A percentile compares a stretch with the other conserved stretches of the same genome.
These are phyloP conservation scores for Andricus grossulariae DNA, from an alignment of 1,140 invertebrate genomes.

Conservation along the genomic window DNA sequence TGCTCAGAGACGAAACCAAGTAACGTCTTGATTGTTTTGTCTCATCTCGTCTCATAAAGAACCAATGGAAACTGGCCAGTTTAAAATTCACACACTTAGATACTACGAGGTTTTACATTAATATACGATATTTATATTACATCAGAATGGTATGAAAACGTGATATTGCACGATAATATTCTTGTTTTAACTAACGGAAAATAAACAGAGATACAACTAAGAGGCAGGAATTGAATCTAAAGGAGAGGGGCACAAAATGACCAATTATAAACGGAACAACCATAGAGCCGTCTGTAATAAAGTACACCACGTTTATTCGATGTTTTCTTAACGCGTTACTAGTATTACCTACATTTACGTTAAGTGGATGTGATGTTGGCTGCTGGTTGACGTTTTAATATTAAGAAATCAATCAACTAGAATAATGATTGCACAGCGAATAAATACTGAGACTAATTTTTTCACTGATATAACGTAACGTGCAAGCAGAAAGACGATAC, in stretches of 20 bases:
- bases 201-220: too few relatives aligned
- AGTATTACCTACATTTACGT: conserved; percentile 62
- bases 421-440: conserved; percentile 58
- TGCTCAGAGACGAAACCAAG: too few relatives aligned
- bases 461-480: conserved; percentile 19
- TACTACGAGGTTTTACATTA: too few relatives aligned
- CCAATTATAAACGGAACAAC: conserved; percentile 57
- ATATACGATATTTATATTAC: too few relatives aligned
- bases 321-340: conserved; percentile 65
- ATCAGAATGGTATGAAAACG: too few relatives aligned
- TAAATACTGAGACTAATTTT: conserved; percentile 53
- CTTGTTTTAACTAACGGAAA: too few relatives aligned
- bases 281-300: conserved; percentile 65
- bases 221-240: not conserved
- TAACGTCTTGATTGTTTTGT: too few relatives aligned
- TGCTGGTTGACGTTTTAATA: conserved; percentile 65
- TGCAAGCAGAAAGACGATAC: not conserved
- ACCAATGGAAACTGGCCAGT: too few relatives aligned
- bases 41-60: too few relatives aligned
- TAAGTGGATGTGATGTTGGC: conserved; percentile 70
- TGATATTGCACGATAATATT: too few relatives aligned
- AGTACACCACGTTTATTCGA: conserved; percentile 64
- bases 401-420: conserved; percentile 54
- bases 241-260: conserved; percentile 12
- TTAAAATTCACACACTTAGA: too few relatives aligned